These are phyloP conservation scores for Melanotaenia boesemani DNA, from an alignment of 2,797 vertebrate species.

Conservation along the genomic window DNA sequence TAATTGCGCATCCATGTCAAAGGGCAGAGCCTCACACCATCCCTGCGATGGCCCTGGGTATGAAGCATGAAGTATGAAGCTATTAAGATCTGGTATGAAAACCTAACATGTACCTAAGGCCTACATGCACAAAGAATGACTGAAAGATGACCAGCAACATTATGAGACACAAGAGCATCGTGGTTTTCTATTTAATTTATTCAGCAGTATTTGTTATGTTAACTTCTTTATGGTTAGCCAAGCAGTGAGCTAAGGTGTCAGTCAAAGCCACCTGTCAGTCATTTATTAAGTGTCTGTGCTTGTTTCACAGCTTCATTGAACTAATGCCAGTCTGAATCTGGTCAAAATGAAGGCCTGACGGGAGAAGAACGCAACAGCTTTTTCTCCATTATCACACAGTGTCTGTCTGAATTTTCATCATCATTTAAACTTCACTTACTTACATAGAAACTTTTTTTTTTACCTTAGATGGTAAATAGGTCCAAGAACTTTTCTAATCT, in stretches of 20 bases:
- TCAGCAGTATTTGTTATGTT: too few relatives aligned
- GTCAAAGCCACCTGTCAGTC: not conserved
- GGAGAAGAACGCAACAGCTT: constrained; percentile 14
- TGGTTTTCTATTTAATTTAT: too few relatives aligned
- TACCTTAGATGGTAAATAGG: not conserved
- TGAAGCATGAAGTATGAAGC: not conserved
- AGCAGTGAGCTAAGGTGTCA: not conserved
- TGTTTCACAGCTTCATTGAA: constrained; percentile 41
- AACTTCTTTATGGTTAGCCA: too few relatives aligned
- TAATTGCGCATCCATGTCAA: too few relatives aligned
- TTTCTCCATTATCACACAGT: constrained; percentile 13
- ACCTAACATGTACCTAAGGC: too few relatives aligned
- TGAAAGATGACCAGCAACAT: too few relatives aligned
- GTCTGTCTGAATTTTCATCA: constrained; percentile 39
- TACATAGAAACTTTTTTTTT: constrained; percentile 3
- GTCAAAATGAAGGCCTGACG: constrained; percentile 20
- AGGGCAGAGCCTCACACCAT: too few relatives aligned
- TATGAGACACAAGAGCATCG: too few relatives aligned
- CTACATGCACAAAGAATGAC: too few relatives aligned
- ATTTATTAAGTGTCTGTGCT: not conserved
- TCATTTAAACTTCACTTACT: constrained; percentile 32
- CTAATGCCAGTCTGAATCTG: constrained; percentile 22
- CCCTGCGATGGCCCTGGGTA: too few relatives aligned
- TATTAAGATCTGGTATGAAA: too few relatives aligned
- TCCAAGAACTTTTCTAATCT: not conserved